These are phyloP conservation scores for Littorina saxatilis DNA, from an alignment of 1,140 invertebrate species.

Conservation along the genomic window DNA sequence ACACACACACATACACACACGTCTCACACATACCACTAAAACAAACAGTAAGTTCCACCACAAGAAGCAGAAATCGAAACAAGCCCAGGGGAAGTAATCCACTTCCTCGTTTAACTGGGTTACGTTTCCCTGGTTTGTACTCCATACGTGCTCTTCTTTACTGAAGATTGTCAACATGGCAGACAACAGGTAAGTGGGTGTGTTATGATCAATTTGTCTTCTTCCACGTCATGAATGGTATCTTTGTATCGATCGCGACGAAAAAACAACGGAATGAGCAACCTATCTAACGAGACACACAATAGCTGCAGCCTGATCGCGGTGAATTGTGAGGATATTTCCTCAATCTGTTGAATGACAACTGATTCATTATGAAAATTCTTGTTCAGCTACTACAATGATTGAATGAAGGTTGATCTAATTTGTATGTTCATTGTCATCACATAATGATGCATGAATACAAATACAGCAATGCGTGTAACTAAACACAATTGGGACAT, in stretches of 20 bases:
- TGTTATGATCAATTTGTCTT: background rate
- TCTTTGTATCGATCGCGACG: background rate
- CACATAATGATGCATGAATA: too few relatives aligned
- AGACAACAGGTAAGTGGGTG: slow-evolving; percentile 33
- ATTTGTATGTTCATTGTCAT: too few relatives aligned
- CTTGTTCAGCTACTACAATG: too few relatives aligned
- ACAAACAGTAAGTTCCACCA: too few relatives aligned
- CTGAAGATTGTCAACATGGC: slow-evolving; percentile 23
- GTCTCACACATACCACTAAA: background rate
- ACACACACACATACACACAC: background rate
- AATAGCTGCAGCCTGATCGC: background rate
- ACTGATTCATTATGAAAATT: background rate
- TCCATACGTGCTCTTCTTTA: background rate
- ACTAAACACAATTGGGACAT: too few relatives aligned
- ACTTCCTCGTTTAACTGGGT: background rate
- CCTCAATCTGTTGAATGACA: background rate
- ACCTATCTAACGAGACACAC: background rate
- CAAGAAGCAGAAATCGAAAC: too few relatives aligned
- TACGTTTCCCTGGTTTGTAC: background rate
- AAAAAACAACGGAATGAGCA: background rate
- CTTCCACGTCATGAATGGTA: background rate
- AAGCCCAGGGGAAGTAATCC: background rate
- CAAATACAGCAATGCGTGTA: too few relatives aligned
- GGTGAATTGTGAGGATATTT: background rate
- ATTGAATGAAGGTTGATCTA: too few relatives aligned